Evolutionary conservation across 2,888 invertebrate species (phyloP).

Genomic region (Torymus tubicola): DNA sequence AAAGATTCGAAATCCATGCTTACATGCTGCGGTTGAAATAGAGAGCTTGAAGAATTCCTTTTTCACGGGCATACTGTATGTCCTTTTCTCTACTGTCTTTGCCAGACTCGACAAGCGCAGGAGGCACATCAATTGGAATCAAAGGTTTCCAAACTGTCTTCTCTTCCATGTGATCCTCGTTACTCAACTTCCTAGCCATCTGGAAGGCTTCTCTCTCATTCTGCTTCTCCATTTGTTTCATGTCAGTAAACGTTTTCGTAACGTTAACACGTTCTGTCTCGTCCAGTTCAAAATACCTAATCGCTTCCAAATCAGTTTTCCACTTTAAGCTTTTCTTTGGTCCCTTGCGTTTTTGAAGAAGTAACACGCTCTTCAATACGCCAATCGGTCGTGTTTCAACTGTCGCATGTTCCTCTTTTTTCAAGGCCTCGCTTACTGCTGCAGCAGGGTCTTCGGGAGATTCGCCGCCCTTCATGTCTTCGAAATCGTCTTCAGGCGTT

Average conservation of each 20-base stretch:
- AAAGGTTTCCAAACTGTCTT: conserved; percentile 87
- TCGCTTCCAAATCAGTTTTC: conserved; percentile 89
- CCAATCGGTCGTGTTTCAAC: conserved; percentile 73
- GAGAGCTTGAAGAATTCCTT: conserved; percentile 87
- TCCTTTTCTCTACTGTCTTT: conserved; percentile 91
- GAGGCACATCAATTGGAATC: conserved; percentile 83
- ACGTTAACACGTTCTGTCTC: conserved; percentile 98
- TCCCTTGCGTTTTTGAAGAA: conserved; percentile 85
- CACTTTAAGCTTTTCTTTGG: conserved; percentile 89
- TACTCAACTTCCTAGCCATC: conserved; percentile 85
- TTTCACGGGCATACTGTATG: conserved; percentile 91
- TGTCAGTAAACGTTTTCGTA: conserved; percentile 91
- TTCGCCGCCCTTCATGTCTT: conserved; percentile 66
- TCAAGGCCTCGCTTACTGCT: conserved; percentile 60
- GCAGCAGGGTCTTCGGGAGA: conserved; percentile 68
- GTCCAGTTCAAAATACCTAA: conserved; percentile 95
- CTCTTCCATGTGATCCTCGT: conserved; percentile 89
- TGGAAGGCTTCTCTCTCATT: conserved; percentile 91
- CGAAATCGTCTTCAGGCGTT: conserved; percentile 70
- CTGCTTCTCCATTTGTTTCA: conserved; percentile 92
- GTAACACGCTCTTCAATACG: conserved; percentile 86
- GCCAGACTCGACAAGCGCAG: conserved; percentile 83
- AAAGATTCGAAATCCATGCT: conserved; percentile 54
- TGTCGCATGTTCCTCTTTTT: conserved; percentile 58
- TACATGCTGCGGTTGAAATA: conserved; percentile 87